A percentile compares a stretch with the other conserved stretches of the same genome.
Evolutionary conservation across 2,113 vertebrate genomes (phyloP).

Genomic region (Noturus placidus): DNA sequence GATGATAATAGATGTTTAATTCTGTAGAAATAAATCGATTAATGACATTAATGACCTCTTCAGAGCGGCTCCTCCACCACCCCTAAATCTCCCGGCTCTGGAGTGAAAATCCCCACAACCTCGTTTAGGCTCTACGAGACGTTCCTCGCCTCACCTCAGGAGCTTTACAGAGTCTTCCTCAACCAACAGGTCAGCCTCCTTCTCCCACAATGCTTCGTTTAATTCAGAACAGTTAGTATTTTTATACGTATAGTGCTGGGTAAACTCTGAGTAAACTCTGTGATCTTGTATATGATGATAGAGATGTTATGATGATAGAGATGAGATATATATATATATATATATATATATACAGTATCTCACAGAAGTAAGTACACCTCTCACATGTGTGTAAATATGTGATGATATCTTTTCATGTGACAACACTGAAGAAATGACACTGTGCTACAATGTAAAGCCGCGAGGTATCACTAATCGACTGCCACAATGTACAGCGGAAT

Average conservation of each 20-base stretch:
- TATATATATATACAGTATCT: too few relatives aligned
- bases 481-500: not conserved
- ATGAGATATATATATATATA: too few relatives aligned
- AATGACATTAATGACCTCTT: not conserved
- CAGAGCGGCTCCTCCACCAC: constrained; percentile 60
- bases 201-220: not conserved
- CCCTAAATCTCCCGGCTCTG: constrained; percentile 55
- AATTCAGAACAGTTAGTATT: not conserved
- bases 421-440: too few relatives aligned
- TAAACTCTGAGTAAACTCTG: not conserved
- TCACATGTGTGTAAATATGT: too few relatives aligned
- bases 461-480: not conserved
- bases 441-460: too few relatives aligned
- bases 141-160: constrained; percentile 88
- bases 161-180: constrained; percentile 87
- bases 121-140: constrained; percentile 82
- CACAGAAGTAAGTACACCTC: too few relatives aligned
- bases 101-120: constrained; percentile 84
- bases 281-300: not conserved
- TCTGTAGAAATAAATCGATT: not conserved
- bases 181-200: constrained; percentile 85
- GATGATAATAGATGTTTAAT: not conserved
- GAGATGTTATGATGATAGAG: too few relatives aligned
- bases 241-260: not conserved
- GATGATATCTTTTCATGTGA: too few relatives aligned